Conservation (phyloP, 2,888 invertebrate genomes). For the Mythimna ferrago region DNA sequence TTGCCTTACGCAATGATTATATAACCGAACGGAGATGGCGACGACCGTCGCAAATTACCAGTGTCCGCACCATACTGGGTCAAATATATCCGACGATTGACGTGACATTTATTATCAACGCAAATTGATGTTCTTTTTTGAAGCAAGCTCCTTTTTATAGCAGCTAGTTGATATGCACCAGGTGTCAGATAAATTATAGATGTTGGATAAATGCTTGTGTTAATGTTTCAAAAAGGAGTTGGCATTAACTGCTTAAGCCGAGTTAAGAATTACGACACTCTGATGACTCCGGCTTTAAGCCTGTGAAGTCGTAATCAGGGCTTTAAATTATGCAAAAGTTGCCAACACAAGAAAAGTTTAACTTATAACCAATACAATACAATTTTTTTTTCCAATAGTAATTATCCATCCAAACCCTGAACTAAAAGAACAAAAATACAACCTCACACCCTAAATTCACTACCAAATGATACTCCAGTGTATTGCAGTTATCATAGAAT, state of each 20-base stretch:
- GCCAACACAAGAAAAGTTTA: not conserved
- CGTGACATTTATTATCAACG: constrained; percentile 67
- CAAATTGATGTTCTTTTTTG: constrained; percentile 60
- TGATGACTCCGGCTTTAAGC: constrained; percentile 1
- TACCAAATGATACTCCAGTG: constrained; percentile 40
- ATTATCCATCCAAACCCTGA: constrained; percentile 1
- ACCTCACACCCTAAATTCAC: constrained; percentile 23
- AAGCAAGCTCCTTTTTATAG: constrained; percentile 42
- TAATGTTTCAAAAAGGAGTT: constrained; percentile 25
- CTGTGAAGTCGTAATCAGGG: constrained; percentile 5
- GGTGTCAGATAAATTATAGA: constrained; percentile 54
- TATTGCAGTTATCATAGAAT: constrained; percentile 52
- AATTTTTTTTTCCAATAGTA: no score
- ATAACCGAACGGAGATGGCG: constrained; percentile 69
- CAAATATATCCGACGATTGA: constrained; percentile 71
- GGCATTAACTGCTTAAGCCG: constrained; percentile 10
- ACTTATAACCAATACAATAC: no score
- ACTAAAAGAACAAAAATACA: constrained; percentile 8
- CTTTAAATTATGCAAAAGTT: not conserved
- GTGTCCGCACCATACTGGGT: constrained; percentile 75
- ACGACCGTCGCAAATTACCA: constrained; percentile 77
- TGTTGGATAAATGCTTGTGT: constrained; percentile 43
- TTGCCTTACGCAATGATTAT: constrained; percentile 79
- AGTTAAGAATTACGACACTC: constrained; percentile 28
- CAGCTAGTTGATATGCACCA: constrained; percentile 37